phyloP scores from a whole-genome alignment of 1,140 invertebrate species.

The Pseudomyrmex gracilis region DNA sequence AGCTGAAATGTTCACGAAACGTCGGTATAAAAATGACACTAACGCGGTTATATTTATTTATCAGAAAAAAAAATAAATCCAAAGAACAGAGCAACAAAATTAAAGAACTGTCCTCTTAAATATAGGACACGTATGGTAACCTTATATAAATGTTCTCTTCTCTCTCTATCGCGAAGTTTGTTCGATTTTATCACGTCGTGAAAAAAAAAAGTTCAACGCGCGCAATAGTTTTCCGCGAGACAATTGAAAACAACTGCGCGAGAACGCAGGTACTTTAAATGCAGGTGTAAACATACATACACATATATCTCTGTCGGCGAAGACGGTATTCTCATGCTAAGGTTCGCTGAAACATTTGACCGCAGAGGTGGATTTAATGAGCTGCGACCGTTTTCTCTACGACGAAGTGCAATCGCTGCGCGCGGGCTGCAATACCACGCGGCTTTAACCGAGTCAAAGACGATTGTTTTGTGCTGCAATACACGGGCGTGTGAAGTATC shows the following conservation, averaged over 20 bases:
- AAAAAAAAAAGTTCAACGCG: no score
- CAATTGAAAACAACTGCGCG: background rate
- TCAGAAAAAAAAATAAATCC: no score
- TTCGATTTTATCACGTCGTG: no score
- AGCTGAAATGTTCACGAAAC: no score
- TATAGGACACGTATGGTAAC: no score
- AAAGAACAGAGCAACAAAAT: no score
- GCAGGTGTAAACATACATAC: background rate
- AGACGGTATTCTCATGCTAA: background rate
- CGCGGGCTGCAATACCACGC: background rate
- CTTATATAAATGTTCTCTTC: background rate
- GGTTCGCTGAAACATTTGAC: constrained; percentile 39
- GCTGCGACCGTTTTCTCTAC: constrained; percentile 12
- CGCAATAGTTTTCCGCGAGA: background rate
- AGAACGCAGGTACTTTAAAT: no score
- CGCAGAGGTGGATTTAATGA: constrained; percentile 42
- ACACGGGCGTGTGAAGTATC: constrained; percentile 30
- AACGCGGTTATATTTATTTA: no score
- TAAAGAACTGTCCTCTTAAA: no score
- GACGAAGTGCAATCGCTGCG: constrained; percentile 19
- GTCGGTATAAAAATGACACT: no score
- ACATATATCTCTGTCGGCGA: constrained; percentile 17
- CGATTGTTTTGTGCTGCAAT: constrained; percentile 41
- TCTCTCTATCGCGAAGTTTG: background rate
- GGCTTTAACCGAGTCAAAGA: constrained; percentile 47